These are phyloP conservation scores for Drosophila phalerata DNA, from an alignment of 2,888 invertebrate species.

Conservation along the genomic window DNA sequence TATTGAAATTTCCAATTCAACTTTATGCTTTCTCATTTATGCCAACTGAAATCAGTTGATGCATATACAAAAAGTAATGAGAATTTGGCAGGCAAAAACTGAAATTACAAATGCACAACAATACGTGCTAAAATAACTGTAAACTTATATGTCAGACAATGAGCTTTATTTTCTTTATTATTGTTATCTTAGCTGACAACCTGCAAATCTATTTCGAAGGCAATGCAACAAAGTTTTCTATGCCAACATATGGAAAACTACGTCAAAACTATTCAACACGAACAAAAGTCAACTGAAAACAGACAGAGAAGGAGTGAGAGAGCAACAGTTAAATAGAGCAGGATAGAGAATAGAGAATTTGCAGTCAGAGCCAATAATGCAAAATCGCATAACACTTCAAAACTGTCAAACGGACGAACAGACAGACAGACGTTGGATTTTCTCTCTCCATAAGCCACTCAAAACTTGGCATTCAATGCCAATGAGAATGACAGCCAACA, in stretches of 20 bases:
- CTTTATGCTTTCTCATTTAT: not conserved
- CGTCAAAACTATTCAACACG: constrained; percentile 64
- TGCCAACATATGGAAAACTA: constrained; percentile 65
- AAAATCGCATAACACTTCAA: constrained; percentile 79
- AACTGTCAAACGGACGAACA: constrained; percentile 53
- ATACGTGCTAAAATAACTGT: constrained; percentile 39
- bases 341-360: constrained; percentile 7
- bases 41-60: constrained; percentile 14
- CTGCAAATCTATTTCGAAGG: constrained; percentile 56
- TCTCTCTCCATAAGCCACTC: constrained; percentile 67
- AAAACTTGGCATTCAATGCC: constrained; percentile 69
- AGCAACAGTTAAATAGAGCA: not conserved
- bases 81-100: constrained; percentile 23
- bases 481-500: constrained; percentile 48
- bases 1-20: not conserved
- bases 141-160: constrained; percentile 49
- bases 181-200: constrained; percentile 58
- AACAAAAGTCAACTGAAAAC: constrained; percentile 34
- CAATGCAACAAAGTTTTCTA: constrained; percentile 51
- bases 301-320: not conserved
- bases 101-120: constrained; percentile 16
- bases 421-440: constrained; percentile 10
- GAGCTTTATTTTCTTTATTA: constrained; percentile 1
- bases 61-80: constrained; percentile 21
- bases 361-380: constrained; percentile 70